Conservation (phyloP, 2,797 vertebrate species). For the Epinephelus coioides region DNA sequence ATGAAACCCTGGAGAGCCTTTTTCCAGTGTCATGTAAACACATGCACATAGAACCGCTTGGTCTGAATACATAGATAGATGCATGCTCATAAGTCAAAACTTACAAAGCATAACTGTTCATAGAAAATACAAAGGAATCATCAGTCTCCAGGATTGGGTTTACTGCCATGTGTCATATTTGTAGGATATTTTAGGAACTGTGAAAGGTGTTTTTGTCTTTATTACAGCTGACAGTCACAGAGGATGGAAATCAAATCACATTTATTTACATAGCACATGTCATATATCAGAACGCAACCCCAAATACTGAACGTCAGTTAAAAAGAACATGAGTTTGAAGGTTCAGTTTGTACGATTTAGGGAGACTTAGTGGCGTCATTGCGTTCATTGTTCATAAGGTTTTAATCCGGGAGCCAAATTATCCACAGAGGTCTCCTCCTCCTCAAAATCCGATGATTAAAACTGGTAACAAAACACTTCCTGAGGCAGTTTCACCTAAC, state of each 20-base stretch:
- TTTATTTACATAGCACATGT: too few relatives aligned
- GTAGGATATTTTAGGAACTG: not conserved
- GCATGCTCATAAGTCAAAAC: conserved; percentile 1
- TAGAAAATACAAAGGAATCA: not conserved
- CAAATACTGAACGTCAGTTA: too few relatives aligned
- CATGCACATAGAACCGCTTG: not conserved
- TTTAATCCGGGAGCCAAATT: too few relatives aligned
- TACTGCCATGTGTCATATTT: not conserved
- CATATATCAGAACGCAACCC: too few relatives aligned
- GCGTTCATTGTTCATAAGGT: too few relatives aligned
- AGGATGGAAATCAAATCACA: not conserved
- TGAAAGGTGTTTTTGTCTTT: not conserved
- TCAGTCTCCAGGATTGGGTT: not conserved
- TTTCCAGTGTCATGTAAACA: not conserved
- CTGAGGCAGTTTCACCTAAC: too few relatives aligned
- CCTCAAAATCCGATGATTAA: too few relatives aligned
- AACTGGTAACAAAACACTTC: too few relatives aligned
- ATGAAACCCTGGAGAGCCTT: conserved; percentile 4
- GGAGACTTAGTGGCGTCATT: too few relatives aligned
- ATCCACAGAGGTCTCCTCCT: too few relatives aligned
- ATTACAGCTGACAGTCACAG: not conserved
- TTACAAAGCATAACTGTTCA: not conserved
- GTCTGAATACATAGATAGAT: not conserved
- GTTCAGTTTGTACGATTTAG: too few relatives aligned
- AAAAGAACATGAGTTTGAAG: too few relatives aligned